These are phyloP conservation scores for Phylloscopus whistleri DNA, from an alignment of 2,113 vertebrate species.

Conservation along the genomic window DNA sequence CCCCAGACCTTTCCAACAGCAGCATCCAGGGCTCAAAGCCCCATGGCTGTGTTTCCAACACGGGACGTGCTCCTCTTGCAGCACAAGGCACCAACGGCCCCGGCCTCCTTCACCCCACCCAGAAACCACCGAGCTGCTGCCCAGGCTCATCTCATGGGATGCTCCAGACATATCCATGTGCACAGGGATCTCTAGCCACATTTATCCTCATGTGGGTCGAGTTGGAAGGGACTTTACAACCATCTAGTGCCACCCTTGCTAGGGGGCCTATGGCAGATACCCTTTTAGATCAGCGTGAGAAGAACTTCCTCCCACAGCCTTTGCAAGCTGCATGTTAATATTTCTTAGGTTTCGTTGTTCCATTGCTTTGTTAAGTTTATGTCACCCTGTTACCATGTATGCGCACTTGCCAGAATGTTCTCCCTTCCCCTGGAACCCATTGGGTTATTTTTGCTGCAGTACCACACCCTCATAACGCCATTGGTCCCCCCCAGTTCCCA, in stretches of 20 bases:
- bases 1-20: neutral
- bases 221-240: neutral
- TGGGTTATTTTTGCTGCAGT: neutral
- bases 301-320: neutral
- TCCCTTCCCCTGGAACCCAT: neutral
- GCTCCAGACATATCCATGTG: neutral
- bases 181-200: neutral
- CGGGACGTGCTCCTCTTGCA: neutral
- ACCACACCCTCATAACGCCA: neutral
- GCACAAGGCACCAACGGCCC: neutral
- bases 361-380: neutral
- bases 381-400: neutral
- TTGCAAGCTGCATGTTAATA: neutral
- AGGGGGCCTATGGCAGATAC: neutral
- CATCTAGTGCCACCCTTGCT: neutral
- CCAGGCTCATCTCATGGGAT: rapidly evolving
- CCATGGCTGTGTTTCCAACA: too few relatives aligned
- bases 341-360: neutral
- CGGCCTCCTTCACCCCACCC: neutral
- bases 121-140: neutral
- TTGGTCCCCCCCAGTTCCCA: neutral
- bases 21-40: neutral
- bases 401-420: neutral
- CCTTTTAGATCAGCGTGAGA: neutral
- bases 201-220: rapidly evolving